These are phyloP conservation scores for Prosapia bicincta DNA, from an alignment of 2,888 invertebrate genomes.

Conservation along the genomic window DNA sequence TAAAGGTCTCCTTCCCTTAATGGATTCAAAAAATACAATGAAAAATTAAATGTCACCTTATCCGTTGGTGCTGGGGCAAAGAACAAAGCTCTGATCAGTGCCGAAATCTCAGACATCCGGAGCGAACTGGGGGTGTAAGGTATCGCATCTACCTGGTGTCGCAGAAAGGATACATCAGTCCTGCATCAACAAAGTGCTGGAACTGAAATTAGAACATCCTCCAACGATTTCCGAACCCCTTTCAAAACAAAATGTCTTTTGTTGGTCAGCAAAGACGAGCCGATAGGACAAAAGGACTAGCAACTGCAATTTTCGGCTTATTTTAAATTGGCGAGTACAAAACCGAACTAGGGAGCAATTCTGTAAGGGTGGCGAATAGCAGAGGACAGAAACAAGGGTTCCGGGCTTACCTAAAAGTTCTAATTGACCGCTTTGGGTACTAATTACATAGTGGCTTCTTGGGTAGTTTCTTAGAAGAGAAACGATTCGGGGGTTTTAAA, in stretches of 20 bases:
- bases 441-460: too few relatives aligned
- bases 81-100: neutral
- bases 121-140: neutral
- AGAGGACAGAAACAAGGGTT: too few relatives aligned
- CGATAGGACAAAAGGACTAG: neutral
- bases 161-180: neutral
- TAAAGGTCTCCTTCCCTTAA: too few relatives aligned
- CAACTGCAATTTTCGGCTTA: neutral
- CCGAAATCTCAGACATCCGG: neutral
- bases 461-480: too few relatives aligned
- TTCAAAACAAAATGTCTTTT: neutral
- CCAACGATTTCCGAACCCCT: neutral
- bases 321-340: neutral
- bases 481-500: too few relatives aligned
- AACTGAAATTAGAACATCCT: neutral
- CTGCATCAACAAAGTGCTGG: neutral
- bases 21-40: neutral
- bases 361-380: too few relatives aligned
- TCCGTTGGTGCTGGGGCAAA: neutral
- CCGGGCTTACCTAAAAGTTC: too few relatives aligned
- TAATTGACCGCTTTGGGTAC: too few relatives aligned
- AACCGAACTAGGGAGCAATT: too few relatives aligned
- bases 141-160: neutral
- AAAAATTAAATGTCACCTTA: neutral
- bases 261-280: neutral